Base-by-base conservation (phyloP, 2,113 vertebrate species). In the Danio rerio region DNA sequence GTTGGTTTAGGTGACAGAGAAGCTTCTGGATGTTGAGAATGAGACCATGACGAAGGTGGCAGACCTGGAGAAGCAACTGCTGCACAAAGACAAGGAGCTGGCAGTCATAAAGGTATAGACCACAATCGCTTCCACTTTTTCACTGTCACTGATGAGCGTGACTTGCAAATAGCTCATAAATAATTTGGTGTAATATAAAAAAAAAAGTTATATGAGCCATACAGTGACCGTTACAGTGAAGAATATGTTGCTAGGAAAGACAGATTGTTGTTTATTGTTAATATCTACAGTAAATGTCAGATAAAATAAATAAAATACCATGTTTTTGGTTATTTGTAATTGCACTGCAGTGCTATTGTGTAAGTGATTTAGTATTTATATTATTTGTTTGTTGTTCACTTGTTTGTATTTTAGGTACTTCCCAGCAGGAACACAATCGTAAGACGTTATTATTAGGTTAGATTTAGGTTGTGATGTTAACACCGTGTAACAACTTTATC, bases 21-120 rank as follows among this genome's bases (percentile, higher is more conserved):
- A 98, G 93, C 95, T 99, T 82, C 92, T 98, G 90, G 98, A 99
- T 86, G 92, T 98, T 83, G 98, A 99, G 91, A 98, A 99, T 80
- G 98, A 98, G 89, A 98, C 97, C 70, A 96, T 99, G 92, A 98
- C 96, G 97, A 95, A 97, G 78, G 97, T 99, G 68, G 97, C 97
- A 0, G 98, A 98, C 68, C 91, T 99, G 88, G 97, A 99, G 91
- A 98, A 98, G 87, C 92, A 95, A 80, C 91, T 99, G 45, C 86
- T 99, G 47, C 96, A 98, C 83, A 95, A 97, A 78, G 96, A 99
- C 70, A 98, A 98, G 88, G 97, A 99, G 65, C 92, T 99, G 61
- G 91, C 94, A 53, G 81, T 87, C 45, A 93, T 97, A 73, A 95
- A 96, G 95, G 98, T 99, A 85, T 52, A 52, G 49, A 43, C 43